Base-by-base conservation (phyloP, 2,797 vertebrate genomes). In the Peromyscus nudipes region DNA sequence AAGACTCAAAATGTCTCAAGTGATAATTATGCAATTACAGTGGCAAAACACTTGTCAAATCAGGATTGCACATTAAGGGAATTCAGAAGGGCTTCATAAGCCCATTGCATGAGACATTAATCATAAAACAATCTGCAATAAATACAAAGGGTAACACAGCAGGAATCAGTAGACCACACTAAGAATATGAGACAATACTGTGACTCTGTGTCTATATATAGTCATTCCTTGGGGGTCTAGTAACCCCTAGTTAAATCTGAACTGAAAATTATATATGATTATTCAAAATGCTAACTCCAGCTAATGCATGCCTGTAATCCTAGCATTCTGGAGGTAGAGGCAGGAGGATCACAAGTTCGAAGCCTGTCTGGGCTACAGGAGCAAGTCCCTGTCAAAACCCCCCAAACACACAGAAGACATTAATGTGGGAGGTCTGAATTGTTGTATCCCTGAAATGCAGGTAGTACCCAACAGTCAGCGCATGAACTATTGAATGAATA, bases 81-180 rank as follows among this genome's bases (percentile, higher is more conserved):
- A 64, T 82, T 67, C 49, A 85, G n/a, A 93, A 69, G 37, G 16
- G 31, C 46, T 64, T 94, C 83, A 10, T 65, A 65, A 92, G 25
- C 31, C 62, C 12, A 9, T 57, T 89, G 17, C 9, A 75, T 91
- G 77, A 52, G 27, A 29, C 1, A 40, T 25, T 62, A 79, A 75
- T 88, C 46, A 55, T 4, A 57, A 65, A 40, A 77, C 81, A 76
- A 57, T 17, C 40, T 71, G 6, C 25, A 25, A 31, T 81, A 37
- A 49, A 43, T 46, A 46, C 55, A n/a, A 79, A 84, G 67, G 14
- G 73, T 14, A 13, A 62, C 49, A 92, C 43, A 64, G 17, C 34
- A 29, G 57, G 65, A 5, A n/a, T 62, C 14, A 86, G n/a, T 17
- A 21, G 17, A 34, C 19, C 2, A 43, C 34, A 90, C 6, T 16